A percentile compares a stretch with the other conserved stretches of the same genome.
Evolutionary conservation across 2,888 invertebrate genomes (phyloP).

Genomic region (Proisotoma minuta): DNA sequence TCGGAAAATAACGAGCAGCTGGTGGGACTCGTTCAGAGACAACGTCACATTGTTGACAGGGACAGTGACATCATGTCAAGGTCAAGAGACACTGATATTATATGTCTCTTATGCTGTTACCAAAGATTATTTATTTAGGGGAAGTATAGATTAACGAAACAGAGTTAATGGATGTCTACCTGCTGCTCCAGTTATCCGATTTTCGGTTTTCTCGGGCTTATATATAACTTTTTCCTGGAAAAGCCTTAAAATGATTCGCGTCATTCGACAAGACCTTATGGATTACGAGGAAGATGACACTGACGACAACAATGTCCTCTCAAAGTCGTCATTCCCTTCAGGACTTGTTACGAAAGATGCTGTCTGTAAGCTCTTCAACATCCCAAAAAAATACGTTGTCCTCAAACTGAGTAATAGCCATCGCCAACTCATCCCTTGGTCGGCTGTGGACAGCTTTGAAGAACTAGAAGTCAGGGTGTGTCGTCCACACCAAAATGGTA

Average conservation of each 20-base stretch:
- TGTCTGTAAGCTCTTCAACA: constrained; percentile 22
- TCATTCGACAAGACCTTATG: neutral
- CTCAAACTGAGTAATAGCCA: constrained; percentile 39
- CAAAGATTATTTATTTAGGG: too few species aligned
- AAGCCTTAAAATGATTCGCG: neutral
- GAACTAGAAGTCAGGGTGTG: constrained; percentile 38
- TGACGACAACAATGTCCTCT: neutral
- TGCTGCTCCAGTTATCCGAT: too few species aligned
- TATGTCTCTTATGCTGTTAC: too few species aligned
- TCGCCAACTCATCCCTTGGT: constrained; percentile 44
- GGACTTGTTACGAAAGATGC: neutral
- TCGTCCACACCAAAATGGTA: constrained; percentile 45
- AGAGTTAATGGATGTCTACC: too few species aligned
- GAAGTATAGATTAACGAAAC: too few species aligned
- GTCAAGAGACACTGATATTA: too few species aligned
- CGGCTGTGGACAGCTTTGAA: constrained; percentile 26
- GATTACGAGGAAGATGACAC: neutral
- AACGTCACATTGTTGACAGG: too few species aligned
- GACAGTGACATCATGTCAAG: too few species aligned
- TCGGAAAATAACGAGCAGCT: too few species aligned
- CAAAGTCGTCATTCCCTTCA: neutral
- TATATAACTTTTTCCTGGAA: too few species aligned
- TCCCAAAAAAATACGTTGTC: constrained; percentile 40
- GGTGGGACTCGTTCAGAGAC: too few species aligned
- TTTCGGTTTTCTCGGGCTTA: too few species aligned